phyloP scores from a whole-genome alignment of 2,113 vertebrate genomes.

The Strigops habroptila region DNA sequence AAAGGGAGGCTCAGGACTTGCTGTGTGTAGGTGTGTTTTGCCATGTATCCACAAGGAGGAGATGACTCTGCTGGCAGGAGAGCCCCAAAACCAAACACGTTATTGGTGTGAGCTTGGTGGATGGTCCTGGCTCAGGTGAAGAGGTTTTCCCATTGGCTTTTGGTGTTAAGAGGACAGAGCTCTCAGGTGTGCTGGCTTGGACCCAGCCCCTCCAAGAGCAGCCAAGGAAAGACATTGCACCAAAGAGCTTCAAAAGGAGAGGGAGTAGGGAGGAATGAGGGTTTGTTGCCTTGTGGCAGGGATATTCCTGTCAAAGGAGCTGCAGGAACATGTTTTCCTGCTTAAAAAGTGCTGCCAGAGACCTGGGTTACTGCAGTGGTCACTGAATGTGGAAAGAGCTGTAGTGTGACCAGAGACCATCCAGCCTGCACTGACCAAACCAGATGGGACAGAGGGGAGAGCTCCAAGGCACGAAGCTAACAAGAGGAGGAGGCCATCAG shows the following conservation, averaged over 20 bases:
- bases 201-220: neutral
- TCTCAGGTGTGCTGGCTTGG: accelerated
- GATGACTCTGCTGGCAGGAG: neutral
- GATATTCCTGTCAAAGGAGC: neutral
- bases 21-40: accelerated
- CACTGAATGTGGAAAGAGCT: neutral
- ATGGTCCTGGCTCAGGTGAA: neutral
- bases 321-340: accelerated
- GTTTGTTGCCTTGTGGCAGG: neutral
- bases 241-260: neutral
- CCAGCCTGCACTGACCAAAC: neutral
- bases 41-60: neutral
- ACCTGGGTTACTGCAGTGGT: neutral
- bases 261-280: neutral
- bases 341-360: neutral
- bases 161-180: neutral
- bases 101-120: too few species aligned
- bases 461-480: neutral
- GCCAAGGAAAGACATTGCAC: neutral
- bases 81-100: neutral
- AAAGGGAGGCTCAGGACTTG: neutral
- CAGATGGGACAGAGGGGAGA: neutral
- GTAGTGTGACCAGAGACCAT: neutral
- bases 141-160: neutral
- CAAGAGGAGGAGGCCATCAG: accelerated